These are phyloP conservation scores for Colostygia pectinataria DNA, from an alignment of 2,888 invertebrate genomes.

Conservation along the genomic window DNA sequence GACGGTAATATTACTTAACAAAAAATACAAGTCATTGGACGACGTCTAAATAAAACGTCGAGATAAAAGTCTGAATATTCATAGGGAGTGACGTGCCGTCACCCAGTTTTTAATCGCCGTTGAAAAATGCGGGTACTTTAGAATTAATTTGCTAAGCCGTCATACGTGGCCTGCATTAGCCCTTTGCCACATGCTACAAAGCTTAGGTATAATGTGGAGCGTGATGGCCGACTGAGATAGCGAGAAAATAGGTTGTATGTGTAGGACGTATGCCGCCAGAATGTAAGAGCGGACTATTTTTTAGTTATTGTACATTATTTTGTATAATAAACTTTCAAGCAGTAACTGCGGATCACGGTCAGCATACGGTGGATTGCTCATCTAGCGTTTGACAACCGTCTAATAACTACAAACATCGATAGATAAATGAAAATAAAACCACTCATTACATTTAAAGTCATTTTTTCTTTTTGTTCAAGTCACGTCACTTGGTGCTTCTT, in stretches of 20 bases:
- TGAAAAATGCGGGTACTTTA: slow-evolving; percentile 42
- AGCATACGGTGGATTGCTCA: too few relatives aligned
- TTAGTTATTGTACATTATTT: background rate
- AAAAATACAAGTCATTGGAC: slow-evolving; percentile 66
- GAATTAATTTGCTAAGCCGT: slow-evolving; percentile 34
- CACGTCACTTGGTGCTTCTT: too few relatives aligned
- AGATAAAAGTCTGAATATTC: slow-evolving; percentile 65
- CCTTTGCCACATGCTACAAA: slow-evolving; percentile 2
- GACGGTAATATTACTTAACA: slow-evolving; percentile 73
- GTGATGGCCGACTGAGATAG: slow-evolving; percentile 10
- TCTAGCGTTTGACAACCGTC: too few relatives aligned
- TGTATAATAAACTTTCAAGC: too few relatives aligned
- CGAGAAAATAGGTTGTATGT: background rate
- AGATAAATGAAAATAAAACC: too few relatives aligned
- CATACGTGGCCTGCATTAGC: slow-evolving; percentile 3
- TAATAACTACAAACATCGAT: too few relatives aligned
- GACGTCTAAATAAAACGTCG: slow-evolving; percentile 68
- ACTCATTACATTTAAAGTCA: too few relatives aligned
- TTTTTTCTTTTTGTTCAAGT: too few relatives aligned
- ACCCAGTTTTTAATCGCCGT: slow-evolving; percentile 42
- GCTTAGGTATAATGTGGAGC: slow-evolving; percentile 8
- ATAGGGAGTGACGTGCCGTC: slow-evolving; percentile 44
- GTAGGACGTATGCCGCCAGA: background rate
- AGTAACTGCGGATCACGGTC: too few relatives aligned
- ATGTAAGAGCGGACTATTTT: background rate